Evolutionary conservation across 2,113 vertebrate genomes (phyloP).

Genomic region (Phrynosoma platyrhinos): DNA sequence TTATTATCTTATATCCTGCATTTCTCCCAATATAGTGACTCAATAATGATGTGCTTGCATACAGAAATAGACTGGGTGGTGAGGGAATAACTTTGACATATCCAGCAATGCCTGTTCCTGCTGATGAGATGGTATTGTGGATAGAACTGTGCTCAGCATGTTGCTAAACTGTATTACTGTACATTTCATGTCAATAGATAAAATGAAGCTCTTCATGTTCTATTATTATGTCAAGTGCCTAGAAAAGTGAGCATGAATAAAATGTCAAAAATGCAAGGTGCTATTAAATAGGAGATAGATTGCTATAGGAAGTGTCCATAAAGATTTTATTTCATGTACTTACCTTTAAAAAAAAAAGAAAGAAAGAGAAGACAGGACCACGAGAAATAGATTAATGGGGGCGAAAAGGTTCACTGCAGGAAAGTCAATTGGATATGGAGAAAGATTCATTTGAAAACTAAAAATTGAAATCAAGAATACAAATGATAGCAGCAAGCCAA

Average conservation of each 20-base stretch:
- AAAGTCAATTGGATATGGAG: neutral
- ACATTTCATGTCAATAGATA: conserved; percentile 36
- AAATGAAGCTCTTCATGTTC: conserved; percentile 23
- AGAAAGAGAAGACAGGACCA: neutral
- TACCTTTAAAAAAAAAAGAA: neutral
- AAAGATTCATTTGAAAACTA: conserved; percentile 11
- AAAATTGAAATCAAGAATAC: conserved; percentile 5
- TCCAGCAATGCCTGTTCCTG: conserved; percentile 20
- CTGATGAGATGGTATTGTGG: neutral
- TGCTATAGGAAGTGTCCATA: conserved; percentile 53
- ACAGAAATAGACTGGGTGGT: neutral
- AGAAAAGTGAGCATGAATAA: conserved; percentile 35
- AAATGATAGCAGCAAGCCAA: neutral
- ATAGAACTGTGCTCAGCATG: neutral
- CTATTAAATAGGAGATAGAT: conserved; percentile 1
- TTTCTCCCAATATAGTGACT: no score
- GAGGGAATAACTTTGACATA: neutral
- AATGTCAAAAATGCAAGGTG: conserved; percentile 40
- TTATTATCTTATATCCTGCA: no score
- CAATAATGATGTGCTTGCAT: neutral
- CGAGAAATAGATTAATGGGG: neutral
- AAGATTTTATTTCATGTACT: conserved; percentile 40
- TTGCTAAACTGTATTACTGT: conserved; percentile 22
- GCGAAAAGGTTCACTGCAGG: neutral
- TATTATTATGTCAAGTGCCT: conserved; percentile 54